Base-by-base conservation (phyloP, 2,888 invertebrate genomes). In the Sclerodermus sp. region DNA sequence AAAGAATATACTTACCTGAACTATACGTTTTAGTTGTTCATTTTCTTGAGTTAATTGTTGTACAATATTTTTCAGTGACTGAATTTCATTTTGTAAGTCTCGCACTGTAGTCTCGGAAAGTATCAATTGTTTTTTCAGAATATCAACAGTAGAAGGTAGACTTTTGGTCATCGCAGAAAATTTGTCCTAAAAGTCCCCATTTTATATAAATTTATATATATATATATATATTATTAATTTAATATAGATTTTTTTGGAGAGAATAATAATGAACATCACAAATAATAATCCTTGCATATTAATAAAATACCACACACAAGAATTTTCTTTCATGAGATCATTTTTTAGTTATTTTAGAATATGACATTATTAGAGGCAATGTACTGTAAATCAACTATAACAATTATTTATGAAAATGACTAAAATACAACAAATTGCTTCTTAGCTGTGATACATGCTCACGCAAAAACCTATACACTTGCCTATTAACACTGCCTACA, bases 1-100 rank as follows among this genome's bases (percentile, higher is more conserved):
- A n/a, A n/a, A n/a, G n/a, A n/a, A n/a, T n/a, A 30, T 49, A 37
- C 59, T 58, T 58, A 73, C 77, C 61, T 76, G 76, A 53, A 80
- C 69, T 16, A 73, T 72, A 42, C 83, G 85, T 67, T 89, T 88
- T 34, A 93, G 72, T 47, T 89, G 87, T 43, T 86, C 84, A 77
- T 95, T 94, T 75, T 93, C 94, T 52, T 84, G 86, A 14, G 88
- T 88, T 39, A 95, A 77, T 62, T 86, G 87, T 68, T 91, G 89
- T 15, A 94, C 87, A 41, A 86, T 86, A 2, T 83, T 82, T 62
- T 86, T 85, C 18, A 88, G 74, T 61, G 82, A 83, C 48, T 80
- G 81, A 16, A 88, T 76, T 67, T 89, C 87, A 23, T 82, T 82
- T 57, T 84, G 84, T 0, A 89, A 75, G 64, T 86, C 86, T 16